A percentile compares a stretch with the other conserved stretches of the same genome.
phyloP scores from a whole-genome alignment of 2,113 vertebrate genomes.

The Triplophysa siluroides region DNA sequence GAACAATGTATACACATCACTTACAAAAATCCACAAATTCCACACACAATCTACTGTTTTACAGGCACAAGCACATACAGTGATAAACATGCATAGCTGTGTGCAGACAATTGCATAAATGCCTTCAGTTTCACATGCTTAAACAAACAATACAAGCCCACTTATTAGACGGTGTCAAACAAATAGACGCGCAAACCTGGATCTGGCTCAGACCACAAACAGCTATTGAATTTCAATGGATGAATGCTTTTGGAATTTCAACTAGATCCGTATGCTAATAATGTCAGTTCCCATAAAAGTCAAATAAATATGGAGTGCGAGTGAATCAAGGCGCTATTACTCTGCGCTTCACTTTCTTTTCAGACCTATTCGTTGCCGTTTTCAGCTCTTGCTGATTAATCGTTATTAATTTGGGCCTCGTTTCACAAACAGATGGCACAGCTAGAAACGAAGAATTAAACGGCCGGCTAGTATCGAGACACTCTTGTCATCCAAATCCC shows the following conservation, averaged over 20 bases:
- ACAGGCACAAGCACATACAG: constrained; percentile 1
- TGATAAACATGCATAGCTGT: not conserved
- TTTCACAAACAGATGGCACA: constrained; percentile 32
- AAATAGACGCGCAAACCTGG: constrained; percentile 2
- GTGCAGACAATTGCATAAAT: not conserved
- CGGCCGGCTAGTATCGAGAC: constrained; percentile 4
- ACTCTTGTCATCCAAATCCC: constrained; percentile 46
- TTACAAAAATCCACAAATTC: not conserved
- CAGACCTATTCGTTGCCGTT: too few relatives aligned
- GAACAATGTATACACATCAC: constrained; percentile 54
- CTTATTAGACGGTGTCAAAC: not conserved
- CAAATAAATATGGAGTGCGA: not conserved
- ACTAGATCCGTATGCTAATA: not conserved
- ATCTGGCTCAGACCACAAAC: not conserved
- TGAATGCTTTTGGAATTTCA: constrained; percentile 14
- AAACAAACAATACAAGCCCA: not conserved
- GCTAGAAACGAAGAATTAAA: constrained; percentile 11
- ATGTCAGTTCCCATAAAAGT: not conserved
- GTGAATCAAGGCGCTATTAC: not conserved
- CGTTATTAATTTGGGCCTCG: constrained; percentile 14
- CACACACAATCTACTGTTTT: not conserved
- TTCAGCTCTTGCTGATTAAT: not conserved
- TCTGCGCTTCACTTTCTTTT: not conserved
- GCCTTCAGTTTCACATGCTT: not conserved
- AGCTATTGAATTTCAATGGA: constrained; percentile 19